Conservation (phyloP, 2,888 invertebrate species). For the Drosophila phalerata region DNA sequence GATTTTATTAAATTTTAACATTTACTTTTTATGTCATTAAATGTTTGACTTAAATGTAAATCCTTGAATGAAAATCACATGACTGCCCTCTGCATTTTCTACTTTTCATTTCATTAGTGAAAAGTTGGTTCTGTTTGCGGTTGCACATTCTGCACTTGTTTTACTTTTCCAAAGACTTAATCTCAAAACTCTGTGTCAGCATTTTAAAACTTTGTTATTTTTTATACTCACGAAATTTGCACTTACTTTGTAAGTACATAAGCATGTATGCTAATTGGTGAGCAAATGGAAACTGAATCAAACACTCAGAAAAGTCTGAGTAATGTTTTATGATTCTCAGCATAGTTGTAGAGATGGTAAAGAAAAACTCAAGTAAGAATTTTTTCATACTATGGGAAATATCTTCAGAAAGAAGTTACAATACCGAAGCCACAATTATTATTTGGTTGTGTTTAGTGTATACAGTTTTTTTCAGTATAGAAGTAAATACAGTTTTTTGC, state of each 20-base stretch:
- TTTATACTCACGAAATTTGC: not conserved
- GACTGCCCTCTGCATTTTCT: not conserved
- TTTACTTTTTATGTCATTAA: not conserved
- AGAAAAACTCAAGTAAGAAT: not conserved
- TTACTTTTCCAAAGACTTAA: conserved; percentile 15
- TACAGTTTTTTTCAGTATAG: not conserved
- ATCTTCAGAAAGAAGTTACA: not conserved
- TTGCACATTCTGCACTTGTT: conserved; percentile 24
- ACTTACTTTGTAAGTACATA: conserved; percentile 5
- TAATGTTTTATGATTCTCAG: not conserved
- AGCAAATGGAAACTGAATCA: conserved; percentile 15
- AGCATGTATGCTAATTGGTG: conserved; percentile 25
- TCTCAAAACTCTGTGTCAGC: conserved; percentile 13
- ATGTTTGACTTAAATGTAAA: not conserved
- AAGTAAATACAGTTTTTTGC: conserved; percentile 1
- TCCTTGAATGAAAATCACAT: conserved; percentile 10
- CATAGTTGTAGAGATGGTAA: no score
- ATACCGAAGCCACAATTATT: not conserved
- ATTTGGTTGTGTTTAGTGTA: not conserved
- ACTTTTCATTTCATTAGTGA: conserved; percentile 2
- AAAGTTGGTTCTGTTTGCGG: conserved; percentile 33
- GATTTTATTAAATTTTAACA: not conserved
- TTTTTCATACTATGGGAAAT: not conserved
- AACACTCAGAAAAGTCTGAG: not conserved
- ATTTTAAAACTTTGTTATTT: conserved; percentile 8